Evolutionary conservation across 2,797 vertebrate genomes (phyloP).

Genomic region (Enoplosus armatus): DNA sequence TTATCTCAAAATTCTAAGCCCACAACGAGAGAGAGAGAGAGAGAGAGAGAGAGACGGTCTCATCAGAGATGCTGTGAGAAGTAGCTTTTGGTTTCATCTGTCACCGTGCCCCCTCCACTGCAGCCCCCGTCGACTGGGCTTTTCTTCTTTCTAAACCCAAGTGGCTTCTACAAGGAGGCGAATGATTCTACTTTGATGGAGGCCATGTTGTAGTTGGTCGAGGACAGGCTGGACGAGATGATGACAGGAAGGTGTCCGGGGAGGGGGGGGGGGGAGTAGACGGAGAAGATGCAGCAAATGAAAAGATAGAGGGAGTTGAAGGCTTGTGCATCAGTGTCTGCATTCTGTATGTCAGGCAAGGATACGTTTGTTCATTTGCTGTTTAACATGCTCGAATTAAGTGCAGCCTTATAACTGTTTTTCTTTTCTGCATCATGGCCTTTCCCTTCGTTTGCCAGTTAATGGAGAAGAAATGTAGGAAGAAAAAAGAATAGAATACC

Average conservation of each 20-base stretch:
- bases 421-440: neutral
- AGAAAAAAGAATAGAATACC: neutral
- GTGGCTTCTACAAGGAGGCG: neutral
- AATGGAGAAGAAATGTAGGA: neutral
- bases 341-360: neutral
- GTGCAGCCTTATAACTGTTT: neutral
- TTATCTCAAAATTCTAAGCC: too few species aligned
- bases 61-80: conserved; percentile 38
- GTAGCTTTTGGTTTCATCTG: conserved; percentile 31
- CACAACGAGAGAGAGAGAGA: too few species aligned
- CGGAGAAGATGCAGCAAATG: neutral
- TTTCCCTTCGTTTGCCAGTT: neutral
- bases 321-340: neutral
- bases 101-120: conserved; percentile 4
- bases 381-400: conserved; percentile 7
- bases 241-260: conserved; percentile 33
- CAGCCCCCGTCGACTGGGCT: neutral
- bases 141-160: conserved; percentile 4
- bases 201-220: conserved; percentile 36
- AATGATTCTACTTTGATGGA: conserved; percentile 38
- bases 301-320: neutral
- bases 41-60: conserved; percentile 2
- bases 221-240: conserved; percentile 24
- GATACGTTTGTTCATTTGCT: neutral
- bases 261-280: neutral